A percentile compares a stretch with the other conserved stretches of the same genome.
Evolutionary conservation across 1,140 invertebrate genomes (phyloP).

Genomic region (Phenacoccus solenopsis): DNA sequence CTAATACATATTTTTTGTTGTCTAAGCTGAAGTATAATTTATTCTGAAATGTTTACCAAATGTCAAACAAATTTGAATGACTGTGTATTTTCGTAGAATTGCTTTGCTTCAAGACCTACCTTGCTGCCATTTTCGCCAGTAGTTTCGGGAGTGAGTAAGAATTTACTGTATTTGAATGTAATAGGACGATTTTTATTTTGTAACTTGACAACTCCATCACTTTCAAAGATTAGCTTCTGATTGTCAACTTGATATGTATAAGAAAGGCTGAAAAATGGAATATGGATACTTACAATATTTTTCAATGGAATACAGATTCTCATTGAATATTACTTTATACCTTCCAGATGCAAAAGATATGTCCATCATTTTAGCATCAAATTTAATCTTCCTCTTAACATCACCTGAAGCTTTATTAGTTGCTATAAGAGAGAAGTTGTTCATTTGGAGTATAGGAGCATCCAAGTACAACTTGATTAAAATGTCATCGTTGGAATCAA

Average conservation of each 20-base stretch:
- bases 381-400: not conserved
- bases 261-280: not conserved
- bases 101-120: too few relatives aligned
- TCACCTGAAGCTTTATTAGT: not conserved
- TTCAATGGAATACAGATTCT: not conserved
- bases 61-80: not conserved
- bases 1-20: not conserved
- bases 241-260: not conserved
- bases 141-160: not conserved
- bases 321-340: not conserved
- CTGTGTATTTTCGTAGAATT: not conserved
- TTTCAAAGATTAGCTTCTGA: not conserved
- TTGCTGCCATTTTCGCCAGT: not conserved
- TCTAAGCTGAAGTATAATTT: slow-evolving; percentile 5
- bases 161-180: not conserved
- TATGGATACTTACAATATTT: too few relatives aligned
- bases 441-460: not conserved
- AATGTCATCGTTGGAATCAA: not conserved
- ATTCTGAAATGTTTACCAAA: not conserved
- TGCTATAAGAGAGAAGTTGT: not conserved
- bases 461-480: not conserved
- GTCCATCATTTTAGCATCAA: not conserved
- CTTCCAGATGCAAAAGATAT: not conserved
- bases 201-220: not conserved
- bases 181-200: not conserved